Conservation (phyloP, 1,140 invertebrate species). For the Thalassaphorura encarpata region DNA sequence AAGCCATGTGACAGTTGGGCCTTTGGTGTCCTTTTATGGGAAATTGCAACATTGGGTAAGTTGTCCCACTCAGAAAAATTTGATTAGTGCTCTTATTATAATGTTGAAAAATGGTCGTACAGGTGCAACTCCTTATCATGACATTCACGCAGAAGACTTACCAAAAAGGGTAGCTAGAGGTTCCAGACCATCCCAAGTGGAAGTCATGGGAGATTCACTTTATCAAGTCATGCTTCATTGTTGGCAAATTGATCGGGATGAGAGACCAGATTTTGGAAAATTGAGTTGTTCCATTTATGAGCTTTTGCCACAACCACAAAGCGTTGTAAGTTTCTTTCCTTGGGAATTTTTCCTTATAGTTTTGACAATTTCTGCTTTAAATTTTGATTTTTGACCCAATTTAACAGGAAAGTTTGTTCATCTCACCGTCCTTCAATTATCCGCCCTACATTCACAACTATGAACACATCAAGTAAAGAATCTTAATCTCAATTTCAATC, state of each 20-base stretch:
- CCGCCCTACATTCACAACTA: slow-evolving; percentile 29
- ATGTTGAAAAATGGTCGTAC: not conserved
- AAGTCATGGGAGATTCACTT: slow-evolving; percentile 55
- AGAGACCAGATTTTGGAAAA: slow-evolving; percentile 54
- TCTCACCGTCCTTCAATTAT: slow-evolving; percentile 22
- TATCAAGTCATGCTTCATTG: slow-evolving; percentile 74
- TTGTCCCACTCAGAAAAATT: slow-evolving; percentile 8
- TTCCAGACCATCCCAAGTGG: slow-evolving; percentile 56
- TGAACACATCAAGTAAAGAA: slow-evolving; percentile 18
- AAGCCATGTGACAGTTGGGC: slow-evolving; percentile 70
- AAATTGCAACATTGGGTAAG: slow-evolving; percentile 61
- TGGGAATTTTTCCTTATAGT: slow-evolving; percentile 5
- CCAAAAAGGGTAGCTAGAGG: slow-evolving; percentile 55
- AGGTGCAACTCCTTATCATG: slow-evolving; percentile 65
- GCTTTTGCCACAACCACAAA: slow-evolving; percentile 29
- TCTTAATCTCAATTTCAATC: not conserved
- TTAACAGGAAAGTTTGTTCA: slow-evolving; percentile 28
- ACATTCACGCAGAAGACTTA: slow-evolving; percentile 54
- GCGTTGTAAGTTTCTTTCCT: slow-evolving; percentile 21
- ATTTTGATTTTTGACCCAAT: no score
- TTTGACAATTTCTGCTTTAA: slow-evolving; percentile 4
- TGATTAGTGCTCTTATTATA: not conserved
- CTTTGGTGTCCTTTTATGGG: slow-evolving; percentile 70
- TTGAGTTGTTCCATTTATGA: slow-evolving; percentile 29
- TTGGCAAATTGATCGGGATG: slow-evolving; percentile 70